Evolutionary conservation across 1,140 invertebrate species (phyloP).

Genomic region (Aphelenchoides avenae): DNA sequence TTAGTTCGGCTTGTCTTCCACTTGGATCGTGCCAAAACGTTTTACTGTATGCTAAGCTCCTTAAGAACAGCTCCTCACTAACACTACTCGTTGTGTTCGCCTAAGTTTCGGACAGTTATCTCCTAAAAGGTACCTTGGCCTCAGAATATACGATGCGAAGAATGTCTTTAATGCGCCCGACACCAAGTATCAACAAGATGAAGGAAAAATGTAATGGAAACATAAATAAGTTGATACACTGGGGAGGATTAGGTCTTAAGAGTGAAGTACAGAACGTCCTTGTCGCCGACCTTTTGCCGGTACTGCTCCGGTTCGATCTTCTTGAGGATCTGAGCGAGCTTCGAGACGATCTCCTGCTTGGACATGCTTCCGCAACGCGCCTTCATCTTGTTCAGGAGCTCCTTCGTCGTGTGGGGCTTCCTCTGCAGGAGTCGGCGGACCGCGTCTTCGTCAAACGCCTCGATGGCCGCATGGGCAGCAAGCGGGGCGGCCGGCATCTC

Average conservation of each 20-base stretch:
- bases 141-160: too few species aligned
- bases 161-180: too few species aligned
- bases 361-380: conserved; percentile 37
- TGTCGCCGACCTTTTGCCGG: conserved; percentile 44
- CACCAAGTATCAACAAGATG: too few species aligned
- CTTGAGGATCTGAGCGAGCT: conserved; percentile 50
- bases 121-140: too few species aligned
- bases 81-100: too few species aligned
- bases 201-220: not conserved
- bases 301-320: conserved; percentile 54
- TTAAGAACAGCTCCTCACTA: too few species aligned
- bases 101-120: too few species aligned
- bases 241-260: conserved; percentile 12
- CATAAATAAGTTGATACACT: not conserved
- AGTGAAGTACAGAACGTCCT: conserved; percentile 55
- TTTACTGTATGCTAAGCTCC: too few species aligned
- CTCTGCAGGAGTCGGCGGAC: conserved; percentile 45
- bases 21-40: too few species aligned
- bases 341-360: conserved; percentile 49
- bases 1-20: too few species aligned
- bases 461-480: conserved; percentile 5
- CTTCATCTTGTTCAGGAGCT: conserved; percentile 48
- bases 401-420: conserved; percentile 55
- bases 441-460: conserved; percentile 48
- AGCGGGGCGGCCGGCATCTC: conserved; percentile 12